Evolutionary conservation across 2,797 vertebrate genomes (phyloP).

Genomic region (Tarsius wallacei): DNA sequence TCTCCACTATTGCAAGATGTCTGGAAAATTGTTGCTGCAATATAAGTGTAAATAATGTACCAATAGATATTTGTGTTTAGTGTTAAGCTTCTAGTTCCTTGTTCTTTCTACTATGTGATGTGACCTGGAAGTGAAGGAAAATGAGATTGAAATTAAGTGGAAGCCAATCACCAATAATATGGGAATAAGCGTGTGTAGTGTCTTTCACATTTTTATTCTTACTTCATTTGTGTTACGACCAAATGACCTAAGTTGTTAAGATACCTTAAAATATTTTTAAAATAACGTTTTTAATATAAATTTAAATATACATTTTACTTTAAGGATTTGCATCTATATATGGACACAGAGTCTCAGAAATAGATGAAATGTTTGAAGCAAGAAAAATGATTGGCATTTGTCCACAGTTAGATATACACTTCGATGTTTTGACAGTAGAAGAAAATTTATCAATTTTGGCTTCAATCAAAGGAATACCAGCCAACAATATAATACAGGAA

Average conservation of each 20-base stretch:
- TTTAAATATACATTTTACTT: constrained; percentile 52
- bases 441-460: constrained; percentile 97
- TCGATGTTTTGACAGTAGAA: constrained; percentile 97
- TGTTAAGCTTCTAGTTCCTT: constrained; percentile 4
- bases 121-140: background rate
- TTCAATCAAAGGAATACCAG: constrained; percentile 96
- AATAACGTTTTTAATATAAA: constrained; percentile 56
- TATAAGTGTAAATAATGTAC: background rate
- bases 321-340: constrained; percentile 96
- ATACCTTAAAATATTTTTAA: constrained; percentile 44
- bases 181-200: background rate
- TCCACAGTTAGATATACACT: constrained; percentile 97
- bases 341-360: constrained; percentile 94
- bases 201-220: constrained; percentile 36
- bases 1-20: background rate
- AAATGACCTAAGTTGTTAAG: constrained; percentile 15
- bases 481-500: constrained; percentile 93
- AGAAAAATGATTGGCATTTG: constrained; percentile 97
- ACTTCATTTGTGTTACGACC: background rate
- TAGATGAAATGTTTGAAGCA: constrained; percentile 96
- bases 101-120: background rate
- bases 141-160: constrained; percentile 8
- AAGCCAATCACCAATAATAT: background rate
- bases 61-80: background rate
- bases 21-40: background rate